Base-by-base conservation (phyloP, 2,888 invertebrate species). In the Exephanes ischioxanthus region DNA sequence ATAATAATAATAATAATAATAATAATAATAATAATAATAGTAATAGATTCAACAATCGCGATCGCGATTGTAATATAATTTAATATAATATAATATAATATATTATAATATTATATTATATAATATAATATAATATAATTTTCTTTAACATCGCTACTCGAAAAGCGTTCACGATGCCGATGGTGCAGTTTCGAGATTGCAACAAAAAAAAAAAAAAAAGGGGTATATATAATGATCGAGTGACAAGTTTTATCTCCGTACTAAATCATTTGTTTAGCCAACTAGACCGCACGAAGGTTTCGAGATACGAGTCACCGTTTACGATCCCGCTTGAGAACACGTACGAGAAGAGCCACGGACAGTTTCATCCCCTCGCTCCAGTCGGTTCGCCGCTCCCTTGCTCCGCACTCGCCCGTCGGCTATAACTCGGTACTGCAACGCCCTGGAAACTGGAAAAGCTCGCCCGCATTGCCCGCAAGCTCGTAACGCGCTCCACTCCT, bases 341-440 rank as follows among this genome's bases (percentile, higher is more conserved):
- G 63, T 63, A 75, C 41, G 48, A 75, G 61, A 63, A 61, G 78
- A 45, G 70, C 26, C 70, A 61, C 61, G 70, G 71, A 72, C 48
- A 41, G 22, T 55, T 33, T 45, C n/a, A 33, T 63, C 22, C 41
- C 48, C 63, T 26, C 77, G 67, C 22, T 53, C 33, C 6, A 14
- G 71, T n/a, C 26, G 48, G 9, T 14, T n/a, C 33, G 30, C 4
- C 61, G 33, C 30, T 61, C 41, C 19, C 19, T n/a, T 48, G 61
- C 48, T 75, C 45, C 63, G 48, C 63, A 48, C 19, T 75, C 75
- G 63, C 75, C 63, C 48, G 79, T 71, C 37, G 61, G 79, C 63
- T 61, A 79, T 79, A 79, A 79, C 71, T 79, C 79, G 71, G 79
- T 19, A 63, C 71, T 26, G 58, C 63, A 71, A 79, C 71, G 79